A percentile compares a stretch with the other conserved stretches of the same genome.
Evolutionary conservation across 2,797 vertebrate species (phyloP).

Genomic region (Cyprinodon diabolis): DNA sequence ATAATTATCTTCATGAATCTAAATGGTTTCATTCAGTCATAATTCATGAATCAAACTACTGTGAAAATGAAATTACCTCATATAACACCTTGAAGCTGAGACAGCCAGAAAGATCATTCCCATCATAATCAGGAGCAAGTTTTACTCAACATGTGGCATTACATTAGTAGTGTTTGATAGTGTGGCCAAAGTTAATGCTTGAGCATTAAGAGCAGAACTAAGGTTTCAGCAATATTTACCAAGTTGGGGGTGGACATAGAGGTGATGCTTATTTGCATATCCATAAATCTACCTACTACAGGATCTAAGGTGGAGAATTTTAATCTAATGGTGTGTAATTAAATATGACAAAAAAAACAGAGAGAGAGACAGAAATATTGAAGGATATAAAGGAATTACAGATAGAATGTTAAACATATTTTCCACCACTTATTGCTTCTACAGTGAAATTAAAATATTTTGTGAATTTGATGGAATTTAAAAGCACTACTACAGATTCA

Average conservation of each 20-base stretch:
- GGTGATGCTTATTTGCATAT: background rate
- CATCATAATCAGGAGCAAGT: background rate
- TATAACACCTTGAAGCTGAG: slow-evolving; percentile 19
- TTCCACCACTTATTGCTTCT: background rate
- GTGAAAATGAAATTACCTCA: slow-evolving; percentile 29
- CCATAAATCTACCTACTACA: background rate
- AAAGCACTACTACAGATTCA: background rate
- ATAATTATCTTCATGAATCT: slow-evolving; percentile 43
- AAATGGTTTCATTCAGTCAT: slow-evolving; percentile 41
- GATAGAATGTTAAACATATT: background rate
- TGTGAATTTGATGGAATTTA: background rate
- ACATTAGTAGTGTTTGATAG: background rate
- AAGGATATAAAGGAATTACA: background rate
- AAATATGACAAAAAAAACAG: background rate
- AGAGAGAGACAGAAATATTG: background rate
- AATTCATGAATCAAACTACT: slow-evolving; percentile 39
- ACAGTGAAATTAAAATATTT: background rate
- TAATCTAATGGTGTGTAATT: background rate
- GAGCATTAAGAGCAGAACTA: slow-evolving; percentile 4
- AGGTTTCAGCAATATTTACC: background rate
- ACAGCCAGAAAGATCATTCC: background rate
- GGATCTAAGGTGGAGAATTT: background rate
- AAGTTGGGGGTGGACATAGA: background rate
- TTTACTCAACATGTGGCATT: background rate
- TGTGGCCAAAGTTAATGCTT: background rate